Evolutionary conservation across 2,113 vertebrate species (phyloP).

Genomic region (Hepsetus odoe): DNA sequence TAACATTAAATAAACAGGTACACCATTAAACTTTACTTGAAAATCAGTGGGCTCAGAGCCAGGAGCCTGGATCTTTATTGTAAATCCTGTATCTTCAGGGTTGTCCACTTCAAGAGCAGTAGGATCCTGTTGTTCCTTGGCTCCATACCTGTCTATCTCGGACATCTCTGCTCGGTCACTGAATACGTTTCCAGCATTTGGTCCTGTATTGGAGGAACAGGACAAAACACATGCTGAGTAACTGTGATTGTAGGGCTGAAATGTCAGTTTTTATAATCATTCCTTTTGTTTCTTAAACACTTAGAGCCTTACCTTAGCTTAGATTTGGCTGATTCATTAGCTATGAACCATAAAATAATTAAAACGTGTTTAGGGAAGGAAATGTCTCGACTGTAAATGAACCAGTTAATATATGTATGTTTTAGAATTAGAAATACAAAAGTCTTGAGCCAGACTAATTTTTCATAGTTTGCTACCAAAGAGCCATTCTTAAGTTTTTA

Average conservation of each 20-base stretch:
- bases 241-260: background rate
- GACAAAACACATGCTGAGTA: background rate
- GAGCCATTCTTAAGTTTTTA: too few relatives aligned
- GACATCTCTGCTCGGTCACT: conserved; percentile 16
- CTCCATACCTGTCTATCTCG: conserved; percentile 55
- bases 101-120: conserved; percentile 84
- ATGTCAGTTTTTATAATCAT: too few relatives aligned
- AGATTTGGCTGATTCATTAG: too few relatives aligned
- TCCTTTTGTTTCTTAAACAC: too few relatives aligned
- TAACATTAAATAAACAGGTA: background rate
- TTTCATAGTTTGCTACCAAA: too few relatives aligned
- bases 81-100: conserved; percentile 86
- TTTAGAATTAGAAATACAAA: too few relatives aligned
- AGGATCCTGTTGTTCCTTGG: conserved; percentile 69
- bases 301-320: too few relatives aligned
- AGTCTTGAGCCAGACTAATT: too few relatives aligned
- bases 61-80: conserved; percentile 87
- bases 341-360: too few relatives aligned
- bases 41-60: conserved; percentile 88
- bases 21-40: conserved; percentile 76
- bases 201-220: background rate
- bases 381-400: too few relatives aligned
- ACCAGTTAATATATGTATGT: too few relatives aligned
- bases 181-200: background rate
- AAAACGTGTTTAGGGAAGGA: too few relatives aligned